phyloP scores from a whole-genome alignment of 2,113 vertebrate genomes.

The Rhombomys opimus region DNA sequence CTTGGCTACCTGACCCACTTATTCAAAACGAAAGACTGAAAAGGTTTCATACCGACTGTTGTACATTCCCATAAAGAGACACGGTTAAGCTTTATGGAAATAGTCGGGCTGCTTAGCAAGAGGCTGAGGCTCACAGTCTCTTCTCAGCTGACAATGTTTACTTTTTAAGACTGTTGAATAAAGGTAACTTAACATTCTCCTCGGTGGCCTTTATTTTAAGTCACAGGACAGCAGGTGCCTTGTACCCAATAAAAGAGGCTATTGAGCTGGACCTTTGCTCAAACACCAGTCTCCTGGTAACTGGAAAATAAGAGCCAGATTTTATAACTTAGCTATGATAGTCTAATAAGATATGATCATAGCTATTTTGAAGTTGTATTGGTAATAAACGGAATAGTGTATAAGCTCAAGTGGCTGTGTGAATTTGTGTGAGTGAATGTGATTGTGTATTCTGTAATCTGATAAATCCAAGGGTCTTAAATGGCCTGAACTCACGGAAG shows the following conservation, averaged over 20 bases:
- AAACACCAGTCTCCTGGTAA: neutral
- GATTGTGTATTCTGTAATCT: neutral
- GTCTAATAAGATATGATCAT: neutral
- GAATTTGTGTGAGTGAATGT: neutral
- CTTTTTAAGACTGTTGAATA: neutral
- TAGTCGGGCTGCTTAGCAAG: neutral
- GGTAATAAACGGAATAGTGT: neutral
- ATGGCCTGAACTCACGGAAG: neutral
- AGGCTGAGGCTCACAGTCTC: neutral
- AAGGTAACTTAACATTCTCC: neutral
- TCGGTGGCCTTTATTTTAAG: constrained; percentile 14
- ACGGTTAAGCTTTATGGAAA: neutral
- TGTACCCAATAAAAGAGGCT: neutral
- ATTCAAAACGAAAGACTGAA: neutral
- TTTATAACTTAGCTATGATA: neutral
- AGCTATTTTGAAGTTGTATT: neutral
- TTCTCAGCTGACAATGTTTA: neutral
- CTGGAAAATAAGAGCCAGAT: neutral
- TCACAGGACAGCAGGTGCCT: neutral
- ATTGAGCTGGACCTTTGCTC: neutral
- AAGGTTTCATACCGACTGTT: neutral
- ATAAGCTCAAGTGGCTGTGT: neutral
- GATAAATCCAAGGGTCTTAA: constrained; percentile 29
- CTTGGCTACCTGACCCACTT: neutral
- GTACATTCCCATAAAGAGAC: neutral